A percentile compares a stretch with the other conserved stretches of the same genome.
Conservation (phyloP, 2,113 vertebrate genomes). For the Leptodactylus fuscus region DNA sequence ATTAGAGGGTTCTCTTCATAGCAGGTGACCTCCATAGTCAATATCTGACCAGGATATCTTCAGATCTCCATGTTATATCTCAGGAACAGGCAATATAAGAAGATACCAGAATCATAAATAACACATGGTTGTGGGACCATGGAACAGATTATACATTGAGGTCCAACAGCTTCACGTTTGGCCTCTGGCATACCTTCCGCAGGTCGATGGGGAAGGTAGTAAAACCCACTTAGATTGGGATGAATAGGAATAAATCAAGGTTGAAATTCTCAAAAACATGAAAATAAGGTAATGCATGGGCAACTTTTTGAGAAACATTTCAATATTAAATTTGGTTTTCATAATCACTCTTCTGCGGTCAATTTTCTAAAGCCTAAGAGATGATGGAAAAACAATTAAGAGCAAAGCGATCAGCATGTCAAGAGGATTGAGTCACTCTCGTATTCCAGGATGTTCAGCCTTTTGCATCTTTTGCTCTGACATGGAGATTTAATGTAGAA, state of each 20-base stretch:
- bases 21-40: no score
- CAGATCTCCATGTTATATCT: no score
- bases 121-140: no score
- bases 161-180: no score
- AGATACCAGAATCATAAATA: no score
- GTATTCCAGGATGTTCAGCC: constrained; percentile 13
- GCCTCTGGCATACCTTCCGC: no score
- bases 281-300: neutral
- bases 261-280: neutral
- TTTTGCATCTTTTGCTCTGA: neutral
- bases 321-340: neutral
- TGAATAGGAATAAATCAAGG: neutral
- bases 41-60: no score
- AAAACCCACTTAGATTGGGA: neutral
- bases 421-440: neutral
- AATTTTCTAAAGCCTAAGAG: neutral
- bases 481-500: constrained; percentile 41
- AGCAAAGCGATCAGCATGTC: neutral
- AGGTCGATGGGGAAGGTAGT: neutral
- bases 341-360: neutral
- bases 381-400: constrained; percentile 6
- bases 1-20: no score
- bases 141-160: no score
- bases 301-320: neutral
- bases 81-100: no score